These are phyloP conservation scores for Lagodon rhomboides DNA, from an alignment of 2,797 vertebrate species.

Conservation along the genomic window DNA sequence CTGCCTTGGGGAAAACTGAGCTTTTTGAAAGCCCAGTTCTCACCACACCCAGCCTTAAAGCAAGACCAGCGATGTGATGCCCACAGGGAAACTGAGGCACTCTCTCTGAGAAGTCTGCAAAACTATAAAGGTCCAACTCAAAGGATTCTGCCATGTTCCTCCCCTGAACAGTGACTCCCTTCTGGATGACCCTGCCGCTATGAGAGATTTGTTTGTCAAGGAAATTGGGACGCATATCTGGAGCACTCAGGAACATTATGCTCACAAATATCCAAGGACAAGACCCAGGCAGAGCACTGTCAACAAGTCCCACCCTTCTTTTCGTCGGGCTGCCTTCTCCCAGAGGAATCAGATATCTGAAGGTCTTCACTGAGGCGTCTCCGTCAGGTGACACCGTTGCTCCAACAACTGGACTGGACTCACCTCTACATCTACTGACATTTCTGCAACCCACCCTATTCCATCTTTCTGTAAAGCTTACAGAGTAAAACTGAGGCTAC, in stretches of 20 bases:
- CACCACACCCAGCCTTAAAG: slow-evolving; percentile 70
- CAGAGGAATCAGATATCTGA: slow-evolving; percentile 24
- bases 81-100: slow-evolving; percentile 63
- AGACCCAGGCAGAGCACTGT: slow-evolving; percentile 6
- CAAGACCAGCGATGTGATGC: slow-evolving; percentile 61
- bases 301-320: slow-evolving; percentile 6
- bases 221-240: slow-evolving; percentile 50
- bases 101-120: slow-evolving; percentile 64
- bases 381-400: neutral
- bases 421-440: neutral
- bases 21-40: slow-evolving; percentile 69
- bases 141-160: slow-evolving; percentile 56
- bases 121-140: slow-evolving; percentile 64
- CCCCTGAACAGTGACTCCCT: slow-evolving; percentile 49
- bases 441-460: slow-evolving; percentile 1
- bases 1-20: slow-evolving; percentile 72
- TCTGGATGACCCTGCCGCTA: slow-evolving; percentile 42
- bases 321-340: slow-evolving; percentile 13
- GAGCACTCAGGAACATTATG: slow-evolving; percentile 46
- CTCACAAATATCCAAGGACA: slow-evolving; percentile 60
- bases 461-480: slow-evolving; percentile 10
- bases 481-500: neutral
- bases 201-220: slow-evolving; percentile 57
- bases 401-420: neutral
- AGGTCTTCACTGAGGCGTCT: slow-evolving; percentile 13